phyloP scores from a whole-genome alignment of 1,140 invertebrate genomes.

The Tetramorium parvispinum region DNA sequence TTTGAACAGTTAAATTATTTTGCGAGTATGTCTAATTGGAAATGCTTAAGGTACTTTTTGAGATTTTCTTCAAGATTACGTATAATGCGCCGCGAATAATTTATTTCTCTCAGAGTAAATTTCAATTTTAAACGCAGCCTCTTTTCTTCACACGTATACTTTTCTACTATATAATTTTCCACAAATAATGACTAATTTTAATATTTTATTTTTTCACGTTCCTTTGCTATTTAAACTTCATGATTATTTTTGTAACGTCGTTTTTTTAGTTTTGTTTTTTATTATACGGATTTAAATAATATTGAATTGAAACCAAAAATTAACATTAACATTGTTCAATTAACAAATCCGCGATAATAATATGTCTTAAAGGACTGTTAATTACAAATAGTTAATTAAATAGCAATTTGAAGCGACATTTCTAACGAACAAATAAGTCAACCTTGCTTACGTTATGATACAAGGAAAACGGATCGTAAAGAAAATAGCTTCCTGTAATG shows the following conservation, averaged over 20 bases:
- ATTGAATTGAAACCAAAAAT: not conserved
- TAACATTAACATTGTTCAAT: not conserved
- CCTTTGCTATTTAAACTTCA: not conserved
- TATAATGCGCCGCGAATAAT: not conserved
- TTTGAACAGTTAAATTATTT: not conserved
- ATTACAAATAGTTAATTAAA: conserved; percentile 17
- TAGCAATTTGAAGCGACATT: not conserved
- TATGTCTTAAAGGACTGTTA: not conserved
- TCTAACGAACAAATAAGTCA: not conserved
- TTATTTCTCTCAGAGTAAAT: conserved; percentile 2
- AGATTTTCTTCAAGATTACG: not conserved
- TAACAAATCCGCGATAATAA: not conserved
- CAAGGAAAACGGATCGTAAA: not conserved
- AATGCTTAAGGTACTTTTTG: not conserved
- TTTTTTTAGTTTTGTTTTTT: not conserved
- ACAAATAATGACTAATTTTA: conserved; percentile 14
- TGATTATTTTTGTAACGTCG: not conserved
- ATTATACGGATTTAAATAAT: not conserved
- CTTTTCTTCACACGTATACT: too few species aligned
- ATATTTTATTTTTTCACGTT: not conserved
- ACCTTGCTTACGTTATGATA: not conserved
- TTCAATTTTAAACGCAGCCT: not conserved
- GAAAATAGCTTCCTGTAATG: not conserved
- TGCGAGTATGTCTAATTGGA: not conserved
- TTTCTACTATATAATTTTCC: conserved; percentile 27